These are phyloP conservation scores for Chalcosyrphus nemorum DNA, from an alignment of 2,888 invertebrate species.

Conservation along the genomic window DNA sequence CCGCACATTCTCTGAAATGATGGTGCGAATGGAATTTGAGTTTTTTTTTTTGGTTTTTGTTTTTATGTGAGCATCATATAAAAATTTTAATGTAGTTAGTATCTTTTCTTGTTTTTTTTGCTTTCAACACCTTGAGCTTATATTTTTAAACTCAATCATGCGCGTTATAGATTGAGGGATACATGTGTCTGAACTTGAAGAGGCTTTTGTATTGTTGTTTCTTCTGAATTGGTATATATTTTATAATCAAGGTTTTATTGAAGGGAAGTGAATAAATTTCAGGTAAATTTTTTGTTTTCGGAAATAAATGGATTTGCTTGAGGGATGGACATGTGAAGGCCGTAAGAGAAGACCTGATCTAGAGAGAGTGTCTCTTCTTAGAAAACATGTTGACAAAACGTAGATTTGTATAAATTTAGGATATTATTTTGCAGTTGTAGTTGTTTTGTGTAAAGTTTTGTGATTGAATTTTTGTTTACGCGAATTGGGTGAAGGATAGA, in stretches of 20 bases:
- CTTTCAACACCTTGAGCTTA: conserved; percentile 24
- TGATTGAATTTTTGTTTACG: too few relatives aligned
- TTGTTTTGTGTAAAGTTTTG: too few relatives aligned
- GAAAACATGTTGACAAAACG: background rate
- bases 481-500: background rate
- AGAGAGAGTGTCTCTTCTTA: background rate
- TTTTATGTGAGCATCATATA: conserved; percentile 1
- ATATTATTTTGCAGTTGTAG: too few relatives aligned
- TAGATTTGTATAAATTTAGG: too few relatives aligned
- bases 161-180: conserved; percentile 23
- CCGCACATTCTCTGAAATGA: background rate
- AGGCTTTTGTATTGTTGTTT: conserved; percentile 8
- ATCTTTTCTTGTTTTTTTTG: conserved; percentile 15
- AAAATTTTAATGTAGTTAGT: background rate
- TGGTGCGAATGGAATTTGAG: background rate
- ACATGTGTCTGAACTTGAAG: conserved; percentile 41
- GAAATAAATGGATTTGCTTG: background rate
- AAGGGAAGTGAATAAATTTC: conserved; percentile 2
- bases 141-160: conserved; percentile 60
- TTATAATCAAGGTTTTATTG: conserved; percentile 11
- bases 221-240: background rate
- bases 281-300: background rate
- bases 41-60: background rate
- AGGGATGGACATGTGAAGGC: background rate
- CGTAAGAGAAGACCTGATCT: background rate